These are phyloP conservation scores for Callyntrura sp. DNA, from an alignment of 2,888 invertebrate species.

Conservation along the genomic window DNA sequence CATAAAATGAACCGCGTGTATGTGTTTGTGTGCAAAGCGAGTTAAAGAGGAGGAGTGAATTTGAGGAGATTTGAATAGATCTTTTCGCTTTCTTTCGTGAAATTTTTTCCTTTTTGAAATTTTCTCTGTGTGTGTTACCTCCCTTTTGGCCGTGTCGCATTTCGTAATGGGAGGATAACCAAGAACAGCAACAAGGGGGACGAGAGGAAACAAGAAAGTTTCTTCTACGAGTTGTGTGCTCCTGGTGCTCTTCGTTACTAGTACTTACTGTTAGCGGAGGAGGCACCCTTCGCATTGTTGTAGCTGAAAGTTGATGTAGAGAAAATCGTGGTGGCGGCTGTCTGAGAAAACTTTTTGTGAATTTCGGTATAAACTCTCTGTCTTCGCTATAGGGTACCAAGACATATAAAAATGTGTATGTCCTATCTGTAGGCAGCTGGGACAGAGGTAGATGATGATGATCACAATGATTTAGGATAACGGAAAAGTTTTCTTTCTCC, in stretches of 20 bases:
- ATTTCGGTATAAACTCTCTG: neutral
- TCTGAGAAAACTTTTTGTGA: neutral
- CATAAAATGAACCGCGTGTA: slow-evolving; percentile 29
- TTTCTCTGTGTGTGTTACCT: neutral
- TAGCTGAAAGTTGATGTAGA: neutral
- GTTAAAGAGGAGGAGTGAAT: neutral
- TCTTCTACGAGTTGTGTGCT: neutral
- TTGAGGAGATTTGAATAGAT: neutral
- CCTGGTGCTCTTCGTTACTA: neutral
- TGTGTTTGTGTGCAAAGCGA: neutral
- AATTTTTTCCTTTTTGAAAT: neutral
- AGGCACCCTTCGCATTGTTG: neutral
- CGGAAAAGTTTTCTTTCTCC: slow-evolving; percentile 19
- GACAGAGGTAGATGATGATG: slow-evolving; percentile 1
- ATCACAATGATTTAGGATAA: slow-evolving; percentile 34
- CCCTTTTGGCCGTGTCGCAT: no score
- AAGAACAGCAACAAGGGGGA: slow-evolving; percentile 14
- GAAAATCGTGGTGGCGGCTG: neutral
- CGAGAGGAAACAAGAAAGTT: slow-evolving; percentile 4
- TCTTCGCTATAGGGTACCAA: neutral
- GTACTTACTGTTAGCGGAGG: neutral
- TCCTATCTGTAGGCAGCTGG: neutral
- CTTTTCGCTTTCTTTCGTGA: neutral
- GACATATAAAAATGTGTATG: neutral
- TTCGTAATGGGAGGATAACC: neutral